phyloP scores from a whole-genome alignment of 2,113 vertebrate species.

The Laterallus jamaicensis region DNA sequence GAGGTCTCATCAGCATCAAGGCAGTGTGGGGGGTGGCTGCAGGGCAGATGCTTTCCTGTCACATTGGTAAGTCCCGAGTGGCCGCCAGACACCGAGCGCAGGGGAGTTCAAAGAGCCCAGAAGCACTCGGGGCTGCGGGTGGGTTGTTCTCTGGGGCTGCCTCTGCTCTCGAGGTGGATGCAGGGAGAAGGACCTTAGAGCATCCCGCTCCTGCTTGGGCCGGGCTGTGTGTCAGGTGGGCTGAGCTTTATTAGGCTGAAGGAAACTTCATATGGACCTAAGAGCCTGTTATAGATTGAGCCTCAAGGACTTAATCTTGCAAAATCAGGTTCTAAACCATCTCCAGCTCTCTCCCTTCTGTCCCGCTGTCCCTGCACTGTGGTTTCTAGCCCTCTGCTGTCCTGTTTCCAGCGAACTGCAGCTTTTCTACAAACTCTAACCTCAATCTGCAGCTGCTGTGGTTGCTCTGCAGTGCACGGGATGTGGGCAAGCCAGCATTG shows the following conservation, averaged over 20 bases:
- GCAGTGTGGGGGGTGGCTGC: not conserved
- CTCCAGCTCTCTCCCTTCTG: not conserved
- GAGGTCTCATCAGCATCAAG: not conserved
- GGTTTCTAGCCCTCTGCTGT: not conserved
- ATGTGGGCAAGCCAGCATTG: slow-evolving; percentile 36
- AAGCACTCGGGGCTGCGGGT: not conserved
- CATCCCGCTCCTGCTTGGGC: not conserved
- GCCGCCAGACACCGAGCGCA: fast-evolving
- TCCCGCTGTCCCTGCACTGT: fast-evolving
- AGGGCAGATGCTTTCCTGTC: not conserved
- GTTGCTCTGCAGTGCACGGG: not conserved
- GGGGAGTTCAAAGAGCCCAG: not conserved
- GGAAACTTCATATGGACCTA: not conserved
- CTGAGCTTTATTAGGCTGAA: not conserved
- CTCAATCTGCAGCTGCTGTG: fast-evolving
- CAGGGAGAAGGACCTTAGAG: not conserved
- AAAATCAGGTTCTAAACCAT: not conserved
- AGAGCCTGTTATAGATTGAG: not conserved
- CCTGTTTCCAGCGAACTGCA: not conserved
- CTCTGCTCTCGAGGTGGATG: fast-evolving
- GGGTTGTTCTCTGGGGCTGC: not conserved
- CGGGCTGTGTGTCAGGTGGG: fast-evolving
- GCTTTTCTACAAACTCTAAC: not conserved
- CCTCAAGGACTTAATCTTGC: not conserved
- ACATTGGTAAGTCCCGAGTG: not conserved